These are phyloP conservation scores for Drosophila kepulauana DNA, from an alignment of 1,140 invertebrate species.

Conservation along the genomic window DNA sequence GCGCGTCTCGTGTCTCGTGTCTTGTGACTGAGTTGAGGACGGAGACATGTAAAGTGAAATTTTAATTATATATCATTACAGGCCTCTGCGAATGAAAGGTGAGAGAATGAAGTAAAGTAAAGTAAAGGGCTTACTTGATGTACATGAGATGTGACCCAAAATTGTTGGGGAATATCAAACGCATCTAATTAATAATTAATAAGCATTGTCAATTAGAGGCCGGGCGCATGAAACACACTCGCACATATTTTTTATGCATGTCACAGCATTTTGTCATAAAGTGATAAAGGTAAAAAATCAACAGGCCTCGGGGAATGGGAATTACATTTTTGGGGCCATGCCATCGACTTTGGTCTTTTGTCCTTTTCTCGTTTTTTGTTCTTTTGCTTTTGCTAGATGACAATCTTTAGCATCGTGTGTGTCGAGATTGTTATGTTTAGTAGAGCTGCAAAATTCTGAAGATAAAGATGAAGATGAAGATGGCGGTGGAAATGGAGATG, in stretches of 20 bases:
- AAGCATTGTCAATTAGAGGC: slow-evolving; percentile 73
- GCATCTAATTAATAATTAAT: slow-evolving; percentile 77
- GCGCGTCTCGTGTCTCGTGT: too few relatives aligned
- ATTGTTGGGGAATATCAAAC: slow-evolving; percentile 47
- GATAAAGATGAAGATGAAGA: slow-evolving; percentile 4
- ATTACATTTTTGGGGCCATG: slow-evolving; percentile 13
- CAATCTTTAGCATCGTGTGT: slow-evolving; percentile 59
- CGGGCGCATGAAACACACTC: slow-evolving; percentile 25
- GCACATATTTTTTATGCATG: slow-evolving; percentile 66
- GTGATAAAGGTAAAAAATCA: slow-evolving; percentile 76
- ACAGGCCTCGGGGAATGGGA: slow-evolving; percentile 30
- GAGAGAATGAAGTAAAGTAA: background rate
- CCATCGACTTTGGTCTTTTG: slow-evolving; percentile 14
- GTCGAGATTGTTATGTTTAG: slow-evolving; percentile 69
- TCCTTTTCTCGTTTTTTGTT: background rate
- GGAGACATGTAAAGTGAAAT: slow-evolving; percentile 28
- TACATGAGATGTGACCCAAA: slow-evolving; percentile 7
- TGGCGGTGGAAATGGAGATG: slow-evolving; percentile 39
- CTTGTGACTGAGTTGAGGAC: background rate
- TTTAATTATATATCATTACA: slow-evolving; percentile 29
- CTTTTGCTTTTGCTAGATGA: slow-evolving; percentile 37
- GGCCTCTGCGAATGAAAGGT: slow-evolving; percentile 13
- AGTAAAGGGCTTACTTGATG: background rate
- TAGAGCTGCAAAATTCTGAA: slow-evolving; percentile 11
- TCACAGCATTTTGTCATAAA: slow-evolving; percentile 70